phyloP scores from a whole-genome alignment of 2,888 invertebrate species.

The Macrophya annulata region DNA sequence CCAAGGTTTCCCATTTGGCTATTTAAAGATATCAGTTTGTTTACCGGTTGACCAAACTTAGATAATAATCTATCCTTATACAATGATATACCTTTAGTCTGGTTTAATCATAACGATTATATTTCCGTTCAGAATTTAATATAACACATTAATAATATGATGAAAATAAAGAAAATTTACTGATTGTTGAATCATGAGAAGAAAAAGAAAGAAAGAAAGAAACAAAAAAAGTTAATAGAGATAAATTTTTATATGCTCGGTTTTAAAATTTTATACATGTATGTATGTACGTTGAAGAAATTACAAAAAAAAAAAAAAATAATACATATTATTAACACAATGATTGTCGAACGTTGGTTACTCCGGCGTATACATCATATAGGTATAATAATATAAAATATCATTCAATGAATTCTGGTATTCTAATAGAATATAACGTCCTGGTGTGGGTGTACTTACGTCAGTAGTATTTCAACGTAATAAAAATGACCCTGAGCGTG shows the following conservation, averaged over 20 bases:
- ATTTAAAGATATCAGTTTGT: slow-evolving; percentile 39
- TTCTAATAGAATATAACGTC: neutral
- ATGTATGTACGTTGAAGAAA: too few species aligned
- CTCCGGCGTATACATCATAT: too few species aligned
- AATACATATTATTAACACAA: too few species aligned
- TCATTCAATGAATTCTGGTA: neutral
- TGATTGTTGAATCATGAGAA: too few species aligned
- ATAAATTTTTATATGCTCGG: too few species aligned
- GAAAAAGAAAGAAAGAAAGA: neutral
- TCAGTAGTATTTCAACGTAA: neutral
- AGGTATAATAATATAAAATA: neutral
- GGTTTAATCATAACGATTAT: neutral
- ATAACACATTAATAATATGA: too few species aligned
- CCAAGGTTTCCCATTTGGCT: neutral
- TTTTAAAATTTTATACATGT: too few species aligned
- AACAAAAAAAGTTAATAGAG: too few species aligned
- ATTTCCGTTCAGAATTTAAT: neutral
- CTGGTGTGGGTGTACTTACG: neutral
- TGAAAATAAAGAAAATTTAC: neutral
- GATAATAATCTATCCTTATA: slow-evolving; percentile 1
- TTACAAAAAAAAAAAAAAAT: too few species aligned
- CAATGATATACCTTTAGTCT: neutral
- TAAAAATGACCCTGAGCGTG: slow-evolving; percentile 12
- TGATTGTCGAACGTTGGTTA: neutral
- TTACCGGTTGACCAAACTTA: slow-evolving; percentile 25